Base-by-base conservation (phyloP, 2,888 invertebrate species). In the Andrena dorsata region DNA sequence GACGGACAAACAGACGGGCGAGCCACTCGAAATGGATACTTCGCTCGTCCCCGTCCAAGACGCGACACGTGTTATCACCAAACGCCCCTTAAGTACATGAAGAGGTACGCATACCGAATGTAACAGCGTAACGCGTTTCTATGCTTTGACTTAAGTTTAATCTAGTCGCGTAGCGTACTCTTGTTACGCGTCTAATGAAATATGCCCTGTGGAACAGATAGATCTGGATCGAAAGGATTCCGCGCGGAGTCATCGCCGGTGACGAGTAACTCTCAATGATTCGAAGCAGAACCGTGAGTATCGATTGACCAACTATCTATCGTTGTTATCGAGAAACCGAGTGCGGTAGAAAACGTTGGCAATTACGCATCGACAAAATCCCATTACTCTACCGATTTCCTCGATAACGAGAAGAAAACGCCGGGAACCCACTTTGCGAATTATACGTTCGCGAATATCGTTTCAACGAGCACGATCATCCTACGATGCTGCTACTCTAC, bases 131-230 rank as follows among this genome's bases (percentile, higher is more conserved):
- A 75, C 70, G 77, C 68, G 74, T 80, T 77, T 53, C 60, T 60
- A 76, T 69, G 76, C 58, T 60, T 58, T 70, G 76, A 76, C 68
- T 83, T 81, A 79, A 58, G 70, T 86, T 80, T 75, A 75, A 13
- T 63, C 76, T 70, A 78, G 53, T 47, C 35, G 88, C 88, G 88
- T 89, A 51, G 89, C 89, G 88, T 89, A 84, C 88, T 60, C 74
- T 63, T 75, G 80, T 64, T 88, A 89, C 88, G 87, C 82, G 69
- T 84, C 87, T 92, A 92, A 79, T 79, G 72, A 90, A 91, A 90
- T 91, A 91, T 90, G 91, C 91, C 91, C 90, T 63, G 78, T 89
- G 90, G 90, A 91, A 92, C 89, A 56, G 53, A 32, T 90, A 88
- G 85, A 91, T 86, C 72, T 77, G 64, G 69, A 68, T 78, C 61